These are phyloP conservation scores for Pardalotus punctatus DNA, from an alignment of 2,113 vertebrate species.

Conservation along the genomic window DNA sequence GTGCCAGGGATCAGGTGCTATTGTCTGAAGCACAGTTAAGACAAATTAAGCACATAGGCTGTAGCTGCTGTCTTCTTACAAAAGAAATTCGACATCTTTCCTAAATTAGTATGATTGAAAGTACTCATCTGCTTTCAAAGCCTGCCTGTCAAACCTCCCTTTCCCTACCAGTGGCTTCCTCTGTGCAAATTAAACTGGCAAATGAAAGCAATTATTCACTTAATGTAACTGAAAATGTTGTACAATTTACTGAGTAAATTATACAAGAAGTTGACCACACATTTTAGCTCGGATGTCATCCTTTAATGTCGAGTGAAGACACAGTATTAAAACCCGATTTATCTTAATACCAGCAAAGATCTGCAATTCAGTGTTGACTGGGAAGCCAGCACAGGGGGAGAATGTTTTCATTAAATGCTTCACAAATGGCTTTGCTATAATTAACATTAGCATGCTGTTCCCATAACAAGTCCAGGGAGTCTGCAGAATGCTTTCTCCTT, in stretches of 20 bases:
- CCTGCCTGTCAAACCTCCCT: not conserved
- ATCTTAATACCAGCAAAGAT: not conserved
- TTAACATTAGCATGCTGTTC: not conserved
- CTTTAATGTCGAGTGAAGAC: not conserved
- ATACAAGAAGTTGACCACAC: not conserved
- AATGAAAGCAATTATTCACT: not conserved
- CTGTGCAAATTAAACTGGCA: not conserved
- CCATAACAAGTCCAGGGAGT: not conserved
- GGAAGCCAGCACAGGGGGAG: not conserved
- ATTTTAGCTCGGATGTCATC: not conserved
- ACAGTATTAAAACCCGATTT: not conserved
- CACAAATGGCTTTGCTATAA: not conserved
- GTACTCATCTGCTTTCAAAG: not conserved
- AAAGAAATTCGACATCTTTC: not conserved
- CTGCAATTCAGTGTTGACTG: not conserved
- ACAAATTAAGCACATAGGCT: not conserved
- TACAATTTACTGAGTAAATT: not conserved
- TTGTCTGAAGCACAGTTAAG: not conserved
- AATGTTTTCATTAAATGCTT: not conserved
- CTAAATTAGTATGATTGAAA: not conserved
- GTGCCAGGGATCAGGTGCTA: not conserved
- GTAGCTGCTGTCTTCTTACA: not conserved
- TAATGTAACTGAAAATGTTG: not conserved
- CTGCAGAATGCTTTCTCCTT: not conserved
- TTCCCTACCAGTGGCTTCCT: not conserved